Evolutionary conservation across 2,888 invertebrate genomes (phyloP), one percentile per base, ranked within the genome.

Genomic region (Panopea generosa): DNA sequence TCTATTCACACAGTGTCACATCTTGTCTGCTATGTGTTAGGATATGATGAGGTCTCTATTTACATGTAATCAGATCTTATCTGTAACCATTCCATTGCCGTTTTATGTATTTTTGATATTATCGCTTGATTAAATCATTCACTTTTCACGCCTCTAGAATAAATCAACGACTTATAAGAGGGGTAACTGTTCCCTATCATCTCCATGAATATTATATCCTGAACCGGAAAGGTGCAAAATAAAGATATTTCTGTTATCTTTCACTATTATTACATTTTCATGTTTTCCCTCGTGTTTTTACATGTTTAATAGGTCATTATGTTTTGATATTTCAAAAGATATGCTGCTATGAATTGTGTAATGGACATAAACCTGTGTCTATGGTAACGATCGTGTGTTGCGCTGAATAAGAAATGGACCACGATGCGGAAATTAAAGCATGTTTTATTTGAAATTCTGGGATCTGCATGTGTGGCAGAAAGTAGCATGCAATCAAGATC

Each of bases 191-290:
- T 6, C 20, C 20, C 45, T 16, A 4, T 16, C 4, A 16, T 9
- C 9, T 2, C 52, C 24, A 52, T 52, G 52, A 52, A 52, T 52
- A 52, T 52, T 52, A 20, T 52, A 52, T 52, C 52, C 52, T 4
- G 11, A 26, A 22, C 7, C 14, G 9, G 20, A 52, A 52, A 52
- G 26, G 52, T 24, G 52, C 22, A 20, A 52, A 52, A 52, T 52
- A 22, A 52, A 52, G 52, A 52, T 52, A 24, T 20, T 52, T 52
- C 2, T 7, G 16, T 16, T 20, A 52, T 52, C 26, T 24, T 24
- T 52, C 6, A 24, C 3, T 20, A 22, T 20, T 26, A 52, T 24
- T 22, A 16, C 22, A 52, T 9, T 20, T 52, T 14, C 20, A 14
- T 11, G 22, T 24, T 52, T 49, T 52, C 20, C 20, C 9, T 52